These are phyloP conservation scores for Polydrusus pterygomalis DNA, from an alignment of 2,888 invertebrate genomes.

Conservation along the genomic window DNA sequence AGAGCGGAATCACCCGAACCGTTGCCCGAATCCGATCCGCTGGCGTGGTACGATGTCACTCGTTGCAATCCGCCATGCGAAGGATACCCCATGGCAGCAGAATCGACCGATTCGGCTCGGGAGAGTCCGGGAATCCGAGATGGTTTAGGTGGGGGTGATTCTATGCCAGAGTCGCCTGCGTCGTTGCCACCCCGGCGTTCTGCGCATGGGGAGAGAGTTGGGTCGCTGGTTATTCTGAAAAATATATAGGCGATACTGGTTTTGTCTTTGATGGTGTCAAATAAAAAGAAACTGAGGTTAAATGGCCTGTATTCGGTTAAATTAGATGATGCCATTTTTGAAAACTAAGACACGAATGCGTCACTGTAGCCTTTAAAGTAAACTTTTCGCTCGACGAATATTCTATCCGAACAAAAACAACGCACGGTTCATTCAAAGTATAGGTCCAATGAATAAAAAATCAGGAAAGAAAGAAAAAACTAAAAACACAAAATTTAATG, in stretches of 20 bases:
- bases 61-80: constrained; percentile 72
- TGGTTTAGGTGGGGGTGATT: constrained; percentile 78
- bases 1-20: constrained; percentile 90
- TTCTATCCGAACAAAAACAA: too few species aligned
- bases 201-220: constrained; percentile 75
- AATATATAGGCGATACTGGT: background rate
- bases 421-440: too few species aligned
- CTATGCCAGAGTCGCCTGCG: constrained; percentile 74
- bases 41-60: constrained; percentile 82
- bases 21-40: constrained; percentile 92
- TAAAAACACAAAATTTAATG: too few species aligned
- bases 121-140: constrained; percentile 77
- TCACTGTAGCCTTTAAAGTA: too few species aligned
- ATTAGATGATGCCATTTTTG: too few species aligned
- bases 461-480: too few species aligned
- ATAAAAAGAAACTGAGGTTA: too few species aligned
- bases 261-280: background rate
- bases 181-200: constrained; percentile 76
- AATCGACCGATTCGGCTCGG: constrained; percentile 68
- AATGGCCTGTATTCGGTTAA: too few species aligned
- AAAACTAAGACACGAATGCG: too few species aligned
- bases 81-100: constrained; percentile 60
- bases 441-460: too few species aligned
- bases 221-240: constrained; percentile 77
- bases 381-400: too few species aligned